phyloP scores from a whole-genome alignment of 2,113 vertebrate genomes.

The Bungarus multicinctus region DNA sequence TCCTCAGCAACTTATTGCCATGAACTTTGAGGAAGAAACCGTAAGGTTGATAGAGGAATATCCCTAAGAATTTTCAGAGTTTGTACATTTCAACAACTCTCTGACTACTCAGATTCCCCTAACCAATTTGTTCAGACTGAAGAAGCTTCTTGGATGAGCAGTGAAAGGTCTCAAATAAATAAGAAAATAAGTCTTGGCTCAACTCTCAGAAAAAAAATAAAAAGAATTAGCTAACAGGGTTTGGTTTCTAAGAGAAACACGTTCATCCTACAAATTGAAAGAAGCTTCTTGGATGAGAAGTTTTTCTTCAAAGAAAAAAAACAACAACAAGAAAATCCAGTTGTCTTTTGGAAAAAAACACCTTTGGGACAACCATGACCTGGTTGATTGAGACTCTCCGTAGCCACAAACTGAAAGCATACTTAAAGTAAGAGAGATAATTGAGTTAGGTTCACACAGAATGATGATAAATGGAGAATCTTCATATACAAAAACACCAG shows the following conservation, averaged over 20 bases:
- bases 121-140: neutral
- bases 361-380: neutral
- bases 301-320: neutral
- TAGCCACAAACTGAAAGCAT: slow-evolving; percentile 32
- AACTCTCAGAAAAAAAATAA: neutral
- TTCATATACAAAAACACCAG: neutral
- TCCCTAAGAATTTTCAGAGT: neutral
- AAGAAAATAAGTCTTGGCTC: neutral
- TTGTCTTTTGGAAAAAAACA: neutral
- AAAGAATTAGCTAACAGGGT: neutral
- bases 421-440: slow-evolving; percentile 32
- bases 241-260: neutral
- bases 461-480: neutral
- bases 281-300: neutral
- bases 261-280: slow-evolving; percentile 22
- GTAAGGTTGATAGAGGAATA: neutral
- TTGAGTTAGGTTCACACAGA: neutral
- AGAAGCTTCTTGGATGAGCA: neutral
- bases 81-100: neutral
- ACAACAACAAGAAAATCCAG: neutral
- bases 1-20: neutral
- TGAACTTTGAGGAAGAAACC: neutral
- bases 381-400: neutral
- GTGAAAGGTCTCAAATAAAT: neutral
- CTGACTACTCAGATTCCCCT: neutral